Evolutionary conservation across 2,797 vertebrate genomes (phyloP).

Genomic region (Nannoperca obscura): DNA sequence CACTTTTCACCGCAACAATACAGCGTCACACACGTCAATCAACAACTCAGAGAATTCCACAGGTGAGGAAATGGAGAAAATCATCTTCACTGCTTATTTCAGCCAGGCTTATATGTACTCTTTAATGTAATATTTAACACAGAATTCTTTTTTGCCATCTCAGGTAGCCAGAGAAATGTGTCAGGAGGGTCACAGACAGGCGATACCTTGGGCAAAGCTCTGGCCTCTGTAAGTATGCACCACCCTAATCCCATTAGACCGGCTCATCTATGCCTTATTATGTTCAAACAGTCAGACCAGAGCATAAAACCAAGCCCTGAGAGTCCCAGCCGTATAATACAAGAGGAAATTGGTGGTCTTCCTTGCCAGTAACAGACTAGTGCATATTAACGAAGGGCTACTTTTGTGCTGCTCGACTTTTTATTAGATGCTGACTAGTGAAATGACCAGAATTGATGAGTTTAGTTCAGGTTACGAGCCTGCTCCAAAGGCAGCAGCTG

Average conservation of each 20-base stretch:
- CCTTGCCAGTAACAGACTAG: slow-evolving; percentile 38
- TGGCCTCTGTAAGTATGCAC: slow-evolving; percentile 95
- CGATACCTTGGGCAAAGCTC: slow-evolving; percentile 94
- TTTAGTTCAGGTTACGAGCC: slow-evolving; percentile 73
- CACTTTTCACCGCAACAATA: slow-evolving; percentile 91
- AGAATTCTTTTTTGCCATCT: slow-evolving; percentile 46
- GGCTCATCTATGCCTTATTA: slow-evolving; percentile 48
- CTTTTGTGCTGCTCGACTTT: slow-evolving; percentile 65
- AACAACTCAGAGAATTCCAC: slow-evolving; percentile 89
- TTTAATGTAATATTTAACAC: not conserved
- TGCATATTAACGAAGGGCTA: slow-evolving; percentile 61
- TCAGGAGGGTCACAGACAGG: slow-evolving; percentile 93
- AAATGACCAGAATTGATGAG: slow-evolving; percentile 82
- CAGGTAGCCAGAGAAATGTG: slow-evolving; percentile 90
- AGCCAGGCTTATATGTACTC: not conserved
- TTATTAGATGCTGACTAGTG: slow-evolving; percentile 77
- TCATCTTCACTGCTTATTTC: no score
- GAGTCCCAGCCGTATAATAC: slow-evolving; percentile 46
- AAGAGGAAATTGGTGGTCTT: slow-evolving; percentile 52
- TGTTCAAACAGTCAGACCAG: slow-evolving; percentile 59
- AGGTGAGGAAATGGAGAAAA: slow-evolving; percentile 82
- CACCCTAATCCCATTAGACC: slow-evolving; percentile 61
- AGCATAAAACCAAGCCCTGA: slow-evolving; percentile 41
- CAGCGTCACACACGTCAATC: slow-evolving; percentile 86
- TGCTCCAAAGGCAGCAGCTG: slow-evolving; percentile 70